A percentile compares a stretch with the other conserved stretches of the same genome.
phyloP scores from a whole-genome alignment of 2,888 invertebrate species.

The Stenodera caucasica region DNA sequence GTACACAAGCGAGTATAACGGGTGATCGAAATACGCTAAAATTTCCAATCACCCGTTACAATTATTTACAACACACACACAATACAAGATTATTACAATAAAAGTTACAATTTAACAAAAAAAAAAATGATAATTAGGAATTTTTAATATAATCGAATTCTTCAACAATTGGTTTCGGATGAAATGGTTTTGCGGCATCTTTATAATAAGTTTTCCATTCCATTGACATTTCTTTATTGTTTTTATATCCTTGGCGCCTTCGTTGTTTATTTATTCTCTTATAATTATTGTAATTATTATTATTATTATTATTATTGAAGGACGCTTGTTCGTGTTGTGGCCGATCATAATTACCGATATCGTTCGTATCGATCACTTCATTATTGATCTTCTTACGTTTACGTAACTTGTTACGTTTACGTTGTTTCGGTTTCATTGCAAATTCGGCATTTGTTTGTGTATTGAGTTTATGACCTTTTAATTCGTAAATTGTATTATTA shows the following conservation, averaged over 20 bases:
- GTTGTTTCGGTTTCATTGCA: slow-evolving; percentile 35
- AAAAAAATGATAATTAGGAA: slow-evolving; percentile 13
- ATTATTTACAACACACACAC: neutral
- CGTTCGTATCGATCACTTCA: slow-evolving; percentile 37
- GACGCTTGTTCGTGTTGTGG: slow-evolving; percentile 14
- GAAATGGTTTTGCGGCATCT: slow-evolving; percentile 59
- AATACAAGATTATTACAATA: neutral
- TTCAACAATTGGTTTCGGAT: slow-evolving; percentile 64
- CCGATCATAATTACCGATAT: slow-evolving; percentile 48
- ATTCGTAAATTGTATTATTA: slow-evolving; percentile 26
- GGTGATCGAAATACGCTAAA: too few species aligned
- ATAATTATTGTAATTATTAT: neutral
- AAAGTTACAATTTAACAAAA: neutral
- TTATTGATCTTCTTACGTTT: slow-evolving; percentile 54
- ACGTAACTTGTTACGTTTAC: slow-evolving; percentile 55
- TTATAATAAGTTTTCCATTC: slow-evolving; percentile 62
- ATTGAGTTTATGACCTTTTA: slow-evolving; percentile 30
- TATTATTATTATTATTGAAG: neutral
- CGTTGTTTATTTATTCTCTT: neutral
- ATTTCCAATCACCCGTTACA: too few species aligned
- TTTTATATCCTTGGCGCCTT: slow-evolving; percentile 14
- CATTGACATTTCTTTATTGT: slow-evolving; percentile 43
- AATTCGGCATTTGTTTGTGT: slow-evolving; percentile 31
- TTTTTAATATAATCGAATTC: slow-evolving; percentile 46
- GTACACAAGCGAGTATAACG: too few species aligned